These are phyloP conservation scores for Lasioglossum albipes DNA, from an alignment of 1,140 invertebrate species.

Conservation along the genomic window DNA sequence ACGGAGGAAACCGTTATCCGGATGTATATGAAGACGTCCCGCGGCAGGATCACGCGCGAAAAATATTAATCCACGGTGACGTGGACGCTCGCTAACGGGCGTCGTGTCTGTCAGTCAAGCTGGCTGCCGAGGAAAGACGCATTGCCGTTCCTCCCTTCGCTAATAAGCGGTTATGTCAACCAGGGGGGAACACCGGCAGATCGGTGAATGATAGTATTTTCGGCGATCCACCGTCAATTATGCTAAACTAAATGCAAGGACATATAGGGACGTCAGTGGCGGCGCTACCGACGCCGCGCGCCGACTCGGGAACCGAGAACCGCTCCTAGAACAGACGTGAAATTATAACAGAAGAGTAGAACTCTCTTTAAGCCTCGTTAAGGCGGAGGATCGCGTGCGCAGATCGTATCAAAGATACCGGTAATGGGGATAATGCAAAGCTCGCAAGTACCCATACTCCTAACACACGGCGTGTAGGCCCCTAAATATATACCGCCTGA, in stretches of 20 bases:
- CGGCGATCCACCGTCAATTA: slow-evolving; percentile 51
- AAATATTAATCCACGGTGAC: slow-evolving; percentile 69
- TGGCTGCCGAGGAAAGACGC: slow-evolving; percentile 9
- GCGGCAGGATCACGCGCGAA: slow-evolving; percentile 57
- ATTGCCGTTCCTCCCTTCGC: slow-evolving; percentile 14
- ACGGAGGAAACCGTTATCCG: slow-evolving; percentile 51
- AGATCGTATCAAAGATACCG: slow-evolving; percentile 3
- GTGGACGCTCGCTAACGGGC: slow-evolving; percentile 29
- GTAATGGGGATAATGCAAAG: slow-evolving; percentile 37
- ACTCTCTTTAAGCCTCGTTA: background rate
- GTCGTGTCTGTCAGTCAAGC: slow-evolving; percentile 48
- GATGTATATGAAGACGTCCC: slow-evolving; percentile 50
- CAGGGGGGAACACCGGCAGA: slow-evolving; percentile 15
- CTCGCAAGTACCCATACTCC: slow-evolving; percentile 23
- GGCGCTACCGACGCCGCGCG: slow-evolving; percentile 16
- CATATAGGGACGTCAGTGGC: slow-evolving; percentile 20
- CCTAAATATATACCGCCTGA: slow-evolving; percentile 32
- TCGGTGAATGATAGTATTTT: slow-evolving; percentile 54
- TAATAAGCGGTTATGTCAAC: slow-evolving; percentile 62
- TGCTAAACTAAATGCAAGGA: slow-evolving; percentile 34
- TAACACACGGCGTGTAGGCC: slow-evolving; percentile 7
- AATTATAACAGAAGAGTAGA: background rate
- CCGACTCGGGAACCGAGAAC: too few species aligned
- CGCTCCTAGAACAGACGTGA: background rate
- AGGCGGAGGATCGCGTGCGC: background rate